Percentiles rank a stretch among this genome's conserved stretches.
Conservation (phyloP, 1,140 invertebrate species). For the Achatina immaculata region DNA sequence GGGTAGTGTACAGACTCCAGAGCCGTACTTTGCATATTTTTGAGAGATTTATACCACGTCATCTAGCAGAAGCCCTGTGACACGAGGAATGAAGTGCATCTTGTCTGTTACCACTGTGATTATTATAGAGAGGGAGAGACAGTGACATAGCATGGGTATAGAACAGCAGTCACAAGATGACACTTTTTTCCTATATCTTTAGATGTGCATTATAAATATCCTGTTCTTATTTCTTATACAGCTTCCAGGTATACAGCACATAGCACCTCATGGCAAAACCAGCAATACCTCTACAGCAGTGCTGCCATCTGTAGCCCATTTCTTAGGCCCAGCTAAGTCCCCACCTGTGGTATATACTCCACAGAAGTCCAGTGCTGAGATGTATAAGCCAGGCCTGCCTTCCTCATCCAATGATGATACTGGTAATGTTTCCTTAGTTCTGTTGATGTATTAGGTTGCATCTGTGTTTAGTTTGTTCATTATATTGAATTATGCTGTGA, state of each 20-base stretch:
- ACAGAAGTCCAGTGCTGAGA: neutral
- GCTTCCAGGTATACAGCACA: constrained; percentile 25
- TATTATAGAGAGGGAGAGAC: too few species aligned
- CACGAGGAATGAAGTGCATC: too few species aligned
- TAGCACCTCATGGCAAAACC: neutral
- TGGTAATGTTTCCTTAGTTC: neutral
- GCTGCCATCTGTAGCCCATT: constrained; percentile 24
- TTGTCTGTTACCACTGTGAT: too few species aligned
- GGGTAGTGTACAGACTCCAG: too few species aligned
- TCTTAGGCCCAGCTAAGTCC: constrained; percentile 23
- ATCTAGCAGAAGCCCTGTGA: too few species aligned
- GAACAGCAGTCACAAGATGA: too few species aligned
- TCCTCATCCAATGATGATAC: neutral
- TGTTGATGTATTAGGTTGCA: neutral
- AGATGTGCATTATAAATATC: too few species aligned
- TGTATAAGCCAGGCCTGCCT: neutral
- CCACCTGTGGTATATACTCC: neutral
- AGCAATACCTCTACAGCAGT: neutral
- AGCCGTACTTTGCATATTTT: too few species aligned
- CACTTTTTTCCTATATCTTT: too few species aligned
- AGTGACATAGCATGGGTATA: too few species aligned
- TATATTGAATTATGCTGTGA: too few species aligned
- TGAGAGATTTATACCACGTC: too few species aligned
- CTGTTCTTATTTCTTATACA: neutral
- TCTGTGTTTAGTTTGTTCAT: neutral